Evolutionary conservation across 2,113 vertebrate genomes (phyloP).

Genomic region (Natator depressus): DNA sequence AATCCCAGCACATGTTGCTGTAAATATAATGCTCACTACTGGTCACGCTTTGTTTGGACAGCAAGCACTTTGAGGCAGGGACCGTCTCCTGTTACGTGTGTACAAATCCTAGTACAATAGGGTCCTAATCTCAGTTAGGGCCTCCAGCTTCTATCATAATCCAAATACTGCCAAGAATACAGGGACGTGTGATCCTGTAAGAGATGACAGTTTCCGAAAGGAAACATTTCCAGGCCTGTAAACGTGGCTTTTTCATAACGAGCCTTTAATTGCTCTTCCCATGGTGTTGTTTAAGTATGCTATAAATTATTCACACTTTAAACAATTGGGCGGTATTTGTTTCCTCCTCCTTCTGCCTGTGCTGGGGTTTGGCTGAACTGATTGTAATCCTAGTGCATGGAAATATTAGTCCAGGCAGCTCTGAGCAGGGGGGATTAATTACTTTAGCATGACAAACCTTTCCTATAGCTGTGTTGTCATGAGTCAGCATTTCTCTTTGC

Average conservation of each 20-base stretch:
- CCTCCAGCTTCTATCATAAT: rapidly evolving
- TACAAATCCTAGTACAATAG: no score
- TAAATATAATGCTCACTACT: not conserved
- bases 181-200: not conserved
- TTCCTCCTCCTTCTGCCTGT: not conserved
- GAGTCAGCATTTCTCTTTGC: rapidly evolving
- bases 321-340: no score
- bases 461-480: not conserved
- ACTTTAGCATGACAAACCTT: not conserved
- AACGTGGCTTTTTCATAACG: no score
- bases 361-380: no score
- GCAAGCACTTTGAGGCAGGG: not conserved
- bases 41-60: not conserved
- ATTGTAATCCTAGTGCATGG: not conserved
- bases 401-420: not conserved
- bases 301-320: no score
- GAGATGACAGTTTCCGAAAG: not conserved
- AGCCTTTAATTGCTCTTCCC: no score
- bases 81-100: no score
- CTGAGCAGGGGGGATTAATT: not conserved
- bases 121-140: not conserved
- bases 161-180: not conserved
- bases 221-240: no score
- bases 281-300: no score
- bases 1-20: rapidly evolving